A percentile compares a stretch with the other conserved stretches of the same genome.
Conservation (phyloP, 2,113 vertebrate genomes). For the Oceanites oceanicus region DNA sequence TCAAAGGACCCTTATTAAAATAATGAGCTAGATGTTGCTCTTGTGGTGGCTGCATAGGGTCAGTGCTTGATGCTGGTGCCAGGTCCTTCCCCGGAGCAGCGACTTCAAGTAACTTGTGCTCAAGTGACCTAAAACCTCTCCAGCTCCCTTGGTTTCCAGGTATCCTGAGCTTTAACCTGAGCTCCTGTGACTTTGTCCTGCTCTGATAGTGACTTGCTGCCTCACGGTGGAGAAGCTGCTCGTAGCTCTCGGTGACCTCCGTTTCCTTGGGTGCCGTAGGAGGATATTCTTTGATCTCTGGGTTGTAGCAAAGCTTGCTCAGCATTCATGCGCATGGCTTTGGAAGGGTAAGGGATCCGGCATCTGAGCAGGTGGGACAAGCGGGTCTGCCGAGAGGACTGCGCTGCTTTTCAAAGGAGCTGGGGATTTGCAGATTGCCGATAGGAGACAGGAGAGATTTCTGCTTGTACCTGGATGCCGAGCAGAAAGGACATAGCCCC, state of each 20-base stretch:
- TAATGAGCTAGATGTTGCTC: slow-evolving; percentile 1
- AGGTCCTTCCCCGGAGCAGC: neutral
- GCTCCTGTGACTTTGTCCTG: neutral
- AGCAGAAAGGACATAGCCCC: neutral
- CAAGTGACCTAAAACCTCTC: neutral
- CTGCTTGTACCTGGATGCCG: neutral
- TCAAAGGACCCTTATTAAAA: slow-evolving; percentile 34
- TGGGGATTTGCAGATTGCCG: neutral
- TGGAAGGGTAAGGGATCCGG: neutral
- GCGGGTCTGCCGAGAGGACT: neutral
- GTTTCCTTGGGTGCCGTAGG: neutral
- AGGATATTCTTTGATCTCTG: neutral
- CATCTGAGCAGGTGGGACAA: neutral
- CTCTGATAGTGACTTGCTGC: neutral
- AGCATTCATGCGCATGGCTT: rapidly evolving
- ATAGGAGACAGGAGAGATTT: neutral
- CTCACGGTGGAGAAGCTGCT: neutral
- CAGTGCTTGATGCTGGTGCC: neutral
- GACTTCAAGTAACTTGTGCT: neutral
- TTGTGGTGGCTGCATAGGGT: neutral
- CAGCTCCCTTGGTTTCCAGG: neutral
- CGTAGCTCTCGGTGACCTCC: neutral
- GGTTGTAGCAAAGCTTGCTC: neutral
- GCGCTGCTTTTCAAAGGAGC: neutral
- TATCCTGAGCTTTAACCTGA: neutral